Evolutionary conservation across 2,113 vertebrate genomes (phyloP).

Genomic region (Raphicerus campestris): DNA sequence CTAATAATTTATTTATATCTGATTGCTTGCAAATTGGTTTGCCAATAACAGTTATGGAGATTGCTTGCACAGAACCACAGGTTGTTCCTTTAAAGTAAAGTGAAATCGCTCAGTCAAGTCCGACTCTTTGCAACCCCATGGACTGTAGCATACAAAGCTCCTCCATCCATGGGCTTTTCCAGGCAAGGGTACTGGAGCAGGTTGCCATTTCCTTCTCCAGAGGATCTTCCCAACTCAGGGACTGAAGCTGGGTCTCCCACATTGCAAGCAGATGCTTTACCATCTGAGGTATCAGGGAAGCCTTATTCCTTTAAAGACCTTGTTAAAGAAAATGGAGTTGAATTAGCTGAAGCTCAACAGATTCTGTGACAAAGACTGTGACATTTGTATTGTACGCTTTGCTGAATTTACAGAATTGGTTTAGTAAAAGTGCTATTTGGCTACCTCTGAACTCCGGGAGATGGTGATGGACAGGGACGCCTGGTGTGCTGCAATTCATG

Average conservation of each 20-base stretch:
- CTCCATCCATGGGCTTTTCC: neutral
- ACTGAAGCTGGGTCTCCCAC: neutral
- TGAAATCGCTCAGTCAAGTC: neutral
- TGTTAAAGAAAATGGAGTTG: constrained; percentile 19
- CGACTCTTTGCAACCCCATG: neutral
- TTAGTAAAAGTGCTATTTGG: neutral
- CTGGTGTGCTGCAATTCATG: too few relatives aligned
- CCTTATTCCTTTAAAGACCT: neutral
- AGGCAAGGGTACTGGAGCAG: neutral
- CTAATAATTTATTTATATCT: neutral
- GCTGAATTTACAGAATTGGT: neutral
- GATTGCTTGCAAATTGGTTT: neutral
- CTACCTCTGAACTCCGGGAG: too few relatives aligned
- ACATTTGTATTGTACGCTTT: neutral
- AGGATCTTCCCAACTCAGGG: neutral
- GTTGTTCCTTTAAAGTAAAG: neutral
- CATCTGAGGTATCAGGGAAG: neutral
- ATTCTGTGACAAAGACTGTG: neutral
- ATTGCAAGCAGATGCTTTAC: neutral
- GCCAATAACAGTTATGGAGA: neutral
- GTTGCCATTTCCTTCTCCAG: neutral
- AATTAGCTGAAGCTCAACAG: neutral
- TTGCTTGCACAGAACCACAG: neutral
- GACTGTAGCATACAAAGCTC: neutral
- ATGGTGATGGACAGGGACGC: too few relatives aligned